phyloP scores from a whole-genome alignment of 2,888 invertebrate species.

The Gari tellinella region DNA sequence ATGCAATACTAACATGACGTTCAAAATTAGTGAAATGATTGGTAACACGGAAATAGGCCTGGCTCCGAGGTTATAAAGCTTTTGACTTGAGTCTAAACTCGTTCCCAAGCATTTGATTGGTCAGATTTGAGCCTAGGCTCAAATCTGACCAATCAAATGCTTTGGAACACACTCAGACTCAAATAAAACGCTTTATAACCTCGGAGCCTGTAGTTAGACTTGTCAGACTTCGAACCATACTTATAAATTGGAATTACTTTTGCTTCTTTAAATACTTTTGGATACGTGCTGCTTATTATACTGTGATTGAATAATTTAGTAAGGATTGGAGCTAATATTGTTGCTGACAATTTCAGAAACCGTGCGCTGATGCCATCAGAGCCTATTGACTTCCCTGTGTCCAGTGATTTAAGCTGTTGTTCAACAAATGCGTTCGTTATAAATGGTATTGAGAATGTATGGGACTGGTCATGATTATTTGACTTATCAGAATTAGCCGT shows the following conservation, averaged over 20 bases:
- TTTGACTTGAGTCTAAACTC: too few species aligned
- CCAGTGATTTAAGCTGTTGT: background rate
- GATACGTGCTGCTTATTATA: too few species aligned
- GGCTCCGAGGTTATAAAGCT: too few species aligned
- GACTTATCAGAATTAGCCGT: too few species aligned
- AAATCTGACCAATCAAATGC: too few species aligned
- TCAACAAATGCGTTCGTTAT: too few species aligned
- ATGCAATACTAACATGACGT: background rate
- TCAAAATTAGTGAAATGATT: constrained; percentile 1
- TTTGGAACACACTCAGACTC: too few species aligned
- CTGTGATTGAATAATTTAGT: background rate
- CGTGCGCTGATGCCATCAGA: background rate
- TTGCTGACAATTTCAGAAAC: background rate
- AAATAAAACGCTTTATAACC: too few species aligned
- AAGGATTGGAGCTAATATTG: background rate
- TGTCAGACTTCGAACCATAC: constrained; percentile 2
- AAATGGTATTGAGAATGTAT: too few species aligned
- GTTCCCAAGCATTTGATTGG: too few species aligned
- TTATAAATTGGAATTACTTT: background rate
- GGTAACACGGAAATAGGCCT: constrained; percentile 13
- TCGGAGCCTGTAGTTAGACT: constrained; percentile 3
- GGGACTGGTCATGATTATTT: too few species aligned
- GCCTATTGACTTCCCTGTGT: background rate
- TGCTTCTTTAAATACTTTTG: background rate
- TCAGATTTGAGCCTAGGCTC: constrained; percentile 1